Percentiles rank a stretch among this genome's conserved stretches.
These are phyloP conservation scores for Lepidonotus clava DNA, from an alignment of 2,888 invertebrate species.

Conservation along the genomic window DNA sequence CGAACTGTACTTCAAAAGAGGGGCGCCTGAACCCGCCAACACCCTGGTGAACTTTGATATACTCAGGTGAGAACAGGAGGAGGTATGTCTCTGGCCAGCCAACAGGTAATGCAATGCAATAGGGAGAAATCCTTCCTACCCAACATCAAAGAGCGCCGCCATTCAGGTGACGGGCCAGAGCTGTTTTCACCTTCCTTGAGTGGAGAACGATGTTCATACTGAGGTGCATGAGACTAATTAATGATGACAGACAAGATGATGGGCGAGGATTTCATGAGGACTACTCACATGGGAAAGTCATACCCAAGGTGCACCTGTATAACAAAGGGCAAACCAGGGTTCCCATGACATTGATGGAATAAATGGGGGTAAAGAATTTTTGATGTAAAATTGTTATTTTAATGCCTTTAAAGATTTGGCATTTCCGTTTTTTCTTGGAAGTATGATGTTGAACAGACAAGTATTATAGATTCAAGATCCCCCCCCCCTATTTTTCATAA, in stretches of 20 bases:
- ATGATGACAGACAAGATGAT: not conserved
- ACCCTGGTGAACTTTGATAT: not conserved
- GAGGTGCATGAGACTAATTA: not conserved
- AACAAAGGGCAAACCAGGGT: too few species aligned
- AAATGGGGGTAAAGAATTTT: too few species aligned
- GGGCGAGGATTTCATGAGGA: not conserved
- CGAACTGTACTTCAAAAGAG: slow-evolving; percentile 4
- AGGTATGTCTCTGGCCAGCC: slow-evolving; percentile 23
- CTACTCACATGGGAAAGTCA: not conserved
- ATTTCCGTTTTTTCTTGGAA: too few species aligned
- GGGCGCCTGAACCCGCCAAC: not conserved
- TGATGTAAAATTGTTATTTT: too few species aligned
- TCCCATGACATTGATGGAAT: too few species aligned
- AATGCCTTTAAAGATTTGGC: too few species aligned
- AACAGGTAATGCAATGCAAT: slow-evolving; percentile 30
- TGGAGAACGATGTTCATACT: not conserved
- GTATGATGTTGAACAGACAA: too few species aligned
- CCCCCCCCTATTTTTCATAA: too few species aligned
- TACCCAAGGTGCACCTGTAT: too few species aligned
- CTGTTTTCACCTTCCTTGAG: not conserved
- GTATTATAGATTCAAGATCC: too few species aligned
- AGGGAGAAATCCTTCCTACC: not conserved
- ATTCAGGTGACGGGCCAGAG: not conserved
- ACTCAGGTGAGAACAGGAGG: not conserved
- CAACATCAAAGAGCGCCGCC: slow-evolving; percentile 9